These are phyloP conservation scores for Yponomeuta sedellus DNA, from an alignment of 2,888 invertebrate genomes.

Conservation along the genomic window DNA sequence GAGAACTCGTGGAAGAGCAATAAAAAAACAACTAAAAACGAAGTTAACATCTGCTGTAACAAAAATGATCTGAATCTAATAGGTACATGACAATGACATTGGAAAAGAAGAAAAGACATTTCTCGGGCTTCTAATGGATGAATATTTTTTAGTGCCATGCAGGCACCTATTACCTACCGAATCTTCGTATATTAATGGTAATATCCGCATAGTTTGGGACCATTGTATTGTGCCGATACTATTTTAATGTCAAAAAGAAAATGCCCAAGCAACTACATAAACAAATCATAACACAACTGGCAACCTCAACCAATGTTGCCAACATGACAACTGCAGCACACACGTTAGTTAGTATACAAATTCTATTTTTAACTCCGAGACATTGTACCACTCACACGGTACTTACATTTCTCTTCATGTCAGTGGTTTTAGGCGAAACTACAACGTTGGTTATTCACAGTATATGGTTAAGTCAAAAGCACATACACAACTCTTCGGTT, in stretches of 20 bases:
- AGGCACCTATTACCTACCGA: too few species aligned
- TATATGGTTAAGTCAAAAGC: background rate
- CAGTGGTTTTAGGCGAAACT: conserved; percentile 9
- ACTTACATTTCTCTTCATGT: conserved; percentile 72
- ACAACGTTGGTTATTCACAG: background rate
- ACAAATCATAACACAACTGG: conserved; percentile 48
- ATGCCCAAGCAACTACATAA: conserved; percentile 27
- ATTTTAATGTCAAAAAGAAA: background rate
- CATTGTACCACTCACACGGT: conserved; percentile 24
- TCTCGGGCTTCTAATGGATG: too few species aligned
- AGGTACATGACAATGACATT: background rate
- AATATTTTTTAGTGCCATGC: too few species aligned
- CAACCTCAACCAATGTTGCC: conserved; percentile 40
- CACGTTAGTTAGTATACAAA: background rate
- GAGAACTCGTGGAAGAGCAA: background rate
- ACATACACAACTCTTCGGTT: conserved; percentile 45
- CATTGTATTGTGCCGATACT: too few species aligned
- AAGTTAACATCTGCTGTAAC: background rate
- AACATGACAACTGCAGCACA: conserved; percentile 24
- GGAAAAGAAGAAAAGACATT: too few species aligned
- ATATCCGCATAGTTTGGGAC: too few species aligned
- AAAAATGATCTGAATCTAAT: background rate
- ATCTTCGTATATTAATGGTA: too few species aligned
- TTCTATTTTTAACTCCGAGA: conserved; percentile 14
- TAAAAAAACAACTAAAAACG: background rate